Evolutionary conservation across 2,888 invertebrate species (phyloP).

Genomic region (Rosalia funebris): DNA sequence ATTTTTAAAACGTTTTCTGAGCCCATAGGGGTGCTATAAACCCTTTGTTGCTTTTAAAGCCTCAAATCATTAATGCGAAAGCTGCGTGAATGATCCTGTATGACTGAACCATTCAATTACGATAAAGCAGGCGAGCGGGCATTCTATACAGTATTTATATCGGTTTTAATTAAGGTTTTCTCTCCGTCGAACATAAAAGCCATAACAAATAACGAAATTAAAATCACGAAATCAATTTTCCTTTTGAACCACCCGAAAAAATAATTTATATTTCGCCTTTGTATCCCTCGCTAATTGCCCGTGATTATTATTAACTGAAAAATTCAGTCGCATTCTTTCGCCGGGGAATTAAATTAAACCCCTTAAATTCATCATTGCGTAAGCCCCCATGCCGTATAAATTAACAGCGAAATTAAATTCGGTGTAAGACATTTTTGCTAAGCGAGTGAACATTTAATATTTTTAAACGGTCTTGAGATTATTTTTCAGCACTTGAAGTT

Average conservation of each 20-base stretch:
- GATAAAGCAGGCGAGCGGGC: not conserved
- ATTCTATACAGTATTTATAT: not conserved
- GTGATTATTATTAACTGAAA: constrained; percentile 30
- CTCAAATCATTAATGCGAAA: no score
- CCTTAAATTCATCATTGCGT: constrained; percentile 32
- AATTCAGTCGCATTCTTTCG: constrained; percentile 30
- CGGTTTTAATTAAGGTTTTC: constrained; percentile 1
- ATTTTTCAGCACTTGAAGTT: constrained; percentile 52
- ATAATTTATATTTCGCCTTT: constrained; percentile 6
- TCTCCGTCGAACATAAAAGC: not conserved
- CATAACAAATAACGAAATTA: constrained; percentile 1
- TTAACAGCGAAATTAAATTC: constrained; percentile 33
- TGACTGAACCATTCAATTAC: not conserved
- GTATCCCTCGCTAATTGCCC: constrained; percentile 10
- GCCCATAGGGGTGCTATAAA: no score
- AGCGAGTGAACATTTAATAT: constrained; percentile 50
- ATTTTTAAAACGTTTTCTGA: no score
- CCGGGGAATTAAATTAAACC: constrained; percentile 31
- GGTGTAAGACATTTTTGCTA: constrained; percentile 40
- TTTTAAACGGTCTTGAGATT: constrained; percentile 48
- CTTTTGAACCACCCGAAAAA: not conserved
- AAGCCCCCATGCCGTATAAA: constrained; percentile 29
- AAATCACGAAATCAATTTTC: constrained; percentile 3
- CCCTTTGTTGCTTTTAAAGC: no score
- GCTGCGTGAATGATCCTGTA: not conserved